A percentile compares a stretch with the other conserved stretches of the same genome.
Conservation (phyloP, 2,113 vertebrate genomes). For the Odontesthes bonariensis region DNA sequence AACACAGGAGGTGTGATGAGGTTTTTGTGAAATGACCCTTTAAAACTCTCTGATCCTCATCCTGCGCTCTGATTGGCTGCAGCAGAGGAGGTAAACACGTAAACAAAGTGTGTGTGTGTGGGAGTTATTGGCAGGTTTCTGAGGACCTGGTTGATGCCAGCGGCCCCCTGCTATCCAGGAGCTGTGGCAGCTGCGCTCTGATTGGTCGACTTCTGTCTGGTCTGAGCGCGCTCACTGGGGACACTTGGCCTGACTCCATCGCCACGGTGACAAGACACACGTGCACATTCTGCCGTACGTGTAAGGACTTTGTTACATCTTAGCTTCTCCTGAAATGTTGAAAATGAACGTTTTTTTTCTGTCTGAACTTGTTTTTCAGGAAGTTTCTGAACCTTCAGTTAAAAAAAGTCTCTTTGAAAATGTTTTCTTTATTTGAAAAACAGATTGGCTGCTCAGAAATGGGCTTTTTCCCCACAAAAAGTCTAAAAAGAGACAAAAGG, state of each 20-base stretch:
- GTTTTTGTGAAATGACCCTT: slow-evolving; percentile 5
- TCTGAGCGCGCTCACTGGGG: slow-evolving; percentile 37
- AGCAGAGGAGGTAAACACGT: neutral
- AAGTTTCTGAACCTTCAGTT: too few relatives aligned
- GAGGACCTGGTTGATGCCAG: slow-evolving; percentile 42
- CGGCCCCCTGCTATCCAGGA: slow-evolving; percentile 5
- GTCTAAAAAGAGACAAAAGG: too few relatives aligned
- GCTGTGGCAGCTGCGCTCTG: slow-evolving; percentile 11
- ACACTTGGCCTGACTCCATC: slow-evolving; percentile 27
- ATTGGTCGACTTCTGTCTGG: slow-evolving; percentile 41
- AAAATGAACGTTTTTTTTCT: too few relatives aligned
- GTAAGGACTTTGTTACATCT: too few relatives aligned
- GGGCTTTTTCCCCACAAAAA: too few relatives aligned
- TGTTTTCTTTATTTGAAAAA: too few relatives aligned
- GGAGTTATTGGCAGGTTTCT: slow-evolving; percentile 46
- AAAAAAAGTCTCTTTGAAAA: too few relatives aligned
- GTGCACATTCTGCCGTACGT: too few relatives aligned
- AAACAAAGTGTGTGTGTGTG: slow-evolving; percentile 12
- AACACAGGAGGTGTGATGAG: neutral
- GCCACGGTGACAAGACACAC: neutral
- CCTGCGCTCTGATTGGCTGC: slow-evolving; percentile 13
- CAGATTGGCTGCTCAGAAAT: too few relatives aligned
- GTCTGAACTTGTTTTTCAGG: too few relatives aligned
- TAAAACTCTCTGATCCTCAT: neutral
- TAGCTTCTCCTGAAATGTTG: too few relatives aligned